Evolutionary conservation across 2,888 invertebrate species (phyloP), one percentile per base, ranked within the genome.

Genomic region (Magallana nippona): DNA sequence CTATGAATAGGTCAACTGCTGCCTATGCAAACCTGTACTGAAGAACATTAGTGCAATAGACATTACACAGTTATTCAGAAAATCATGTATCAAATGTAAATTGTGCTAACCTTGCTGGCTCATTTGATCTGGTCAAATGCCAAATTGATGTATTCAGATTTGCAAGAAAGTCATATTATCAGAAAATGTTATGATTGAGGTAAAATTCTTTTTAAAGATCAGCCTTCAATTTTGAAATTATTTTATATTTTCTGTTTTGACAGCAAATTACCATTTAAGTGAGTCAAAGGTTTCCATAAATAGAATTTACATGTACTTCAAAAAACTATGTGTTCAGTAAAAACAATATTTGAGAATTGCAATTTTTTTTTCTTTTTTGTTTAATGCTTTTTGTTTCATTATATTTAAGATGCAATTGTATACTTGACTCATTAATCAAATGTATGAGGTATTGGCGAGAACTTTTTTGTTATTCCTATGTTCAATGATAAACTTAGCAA

Each of bases 401-500:
- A 60, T 60, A n/a, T 60, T 22, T 71, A 71, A 15, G 71, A 71
- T 32, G 71, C 22, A 71, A 27, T 60, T 60, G n/a, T 60, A n/a
- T 71, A 15, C 32, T 71, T 71, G 22, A 71, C 71, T 71, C 71
- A 71, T 22, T 71, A 71, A 71, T 71, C 71, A 71, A 71, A 71
- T 71, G 71, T 71, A 71, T 27, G 15, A 27, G 71, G 71, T 71
- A 32, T 71, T 22, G 71, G 71, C 27, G 13, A 71, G 71, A 71
- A 22, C 71, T 27, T 22, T 60, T 44, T 60, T 27, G 71, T 71
- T 71, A 71, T 71, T 27, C 71, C 71, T 15, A 22, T 15, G 71
- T 71, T 22, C 71, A 71, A 71, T 71, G 27, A 71, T 71, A 71
- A 71, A 71, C 71, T 27, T 71, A 71, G 27, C 71, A 71, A 32